A percentile compares a stretch with the other conserved stretches of the same genome.
These are phyloP conservation scores for Sarcophaga peregrina DNA, from an alignment of 1,140 invertebrate genomes.

Conservation along the genomic window DNA sequence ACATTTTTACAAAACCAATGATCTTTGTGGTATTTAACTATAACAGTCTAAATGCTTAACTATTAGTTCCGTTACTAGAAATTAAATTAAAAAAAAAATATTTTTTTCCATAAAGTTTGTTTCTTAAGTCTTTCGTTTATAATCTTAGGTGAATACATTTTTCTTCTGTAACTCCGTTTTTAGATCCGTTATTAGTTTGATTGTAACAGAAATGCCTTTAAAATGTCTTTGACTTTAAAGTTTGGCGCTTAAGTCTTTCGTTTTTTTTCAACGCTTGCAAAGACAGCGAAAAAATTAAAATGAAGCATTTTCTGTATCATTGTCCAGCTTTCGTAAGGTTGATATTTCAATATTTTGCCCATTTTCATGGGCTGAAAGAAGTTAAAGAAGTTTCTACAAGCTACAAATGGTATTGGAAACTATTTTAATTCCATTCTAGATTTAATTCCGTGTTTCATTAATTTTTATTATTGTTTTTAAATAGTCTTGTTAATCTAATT, in stretches of 20 bases:
- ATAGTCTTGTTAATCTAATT: no score
- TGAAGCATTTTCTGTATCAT: not conserved
- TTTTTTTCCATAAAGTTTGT: no score
- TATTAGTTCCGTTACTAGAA: not conserved
- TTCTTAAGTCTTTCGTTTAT: no score
- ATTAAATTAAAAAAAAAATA: no score
- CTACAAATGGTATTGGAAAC: no score
- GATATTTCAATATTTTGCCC: not conserved
- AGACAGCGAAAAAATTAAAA: not conserved
- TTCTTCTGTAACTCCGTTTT: not conserved
- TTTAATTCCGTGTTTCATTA: no score
- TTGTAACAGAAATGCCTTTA: no score
- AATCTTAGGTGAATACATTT: no score
- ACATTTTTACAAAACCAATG: slow-evolving; percentile 19
- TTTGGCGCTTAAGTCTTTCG: slow-evolving; percentile 22
- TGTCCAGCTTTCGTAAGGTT: not conserved
- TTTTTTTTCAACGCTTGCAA: not conserved
- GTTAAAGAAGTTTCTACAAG: no score
- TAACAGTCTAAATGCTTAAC: not conserved
- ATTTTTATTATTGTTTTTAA: no score
- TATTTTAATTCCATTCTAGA: not conserved
- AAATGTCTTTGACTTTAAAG: no score
- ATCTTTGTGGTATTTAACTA: slow-evolving; percentile 26
- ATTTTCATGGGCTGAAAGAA: no score
- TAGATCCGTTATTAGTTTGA: not conserved